A percentile compares a stretch with the other conserved stretches of the same genome.
phyloP scores from a whole-genome alignment of 2,113 vertebrate genomes.

The Planiliza haematocheilus region DNA sequence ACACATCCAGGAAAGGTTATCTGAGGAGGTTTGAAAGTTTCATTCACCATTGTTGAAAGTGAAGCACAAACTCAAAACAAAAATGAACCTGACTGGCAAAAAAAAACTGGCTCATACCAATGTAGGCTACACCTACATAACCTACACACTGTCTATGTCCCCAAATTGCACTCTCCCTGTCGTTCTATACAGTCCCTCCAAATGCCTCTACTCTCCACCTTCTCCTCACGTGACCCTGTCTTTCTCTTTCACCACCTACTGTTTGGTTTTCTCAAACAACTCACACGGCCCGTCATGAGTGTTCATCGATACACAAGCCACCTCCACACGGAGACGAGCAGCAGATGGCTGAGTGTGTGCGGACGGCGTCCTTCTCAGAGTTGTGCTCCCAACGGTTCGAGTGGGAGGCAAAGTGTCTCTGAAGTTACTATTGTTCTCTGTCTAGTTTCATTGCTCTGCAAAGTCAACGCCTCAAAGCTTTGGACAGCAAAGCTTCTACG shows the following conservation, averaged over 20 bases:
- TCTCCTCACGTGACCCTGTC: neutral
- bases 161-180: too few species aligned
- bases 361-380: neutral
- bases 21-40: too few species aligned
- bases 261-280: conserved; percentile 11
- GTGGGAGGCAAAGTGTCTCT: conserved; percentile 5
- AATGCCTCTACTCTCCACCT: neutral
- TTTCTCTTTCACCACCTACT: conserved; percentile 10
- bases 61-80: too few species aligned
- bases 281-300: neutral
- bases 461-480: neutral
- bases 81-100: too few species aligned
- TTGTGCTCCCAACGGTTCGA: conserved; percentile 8
- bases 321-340: neutral
- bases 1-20: too few species aligned
- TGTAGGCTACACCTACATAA: too few species aligned
- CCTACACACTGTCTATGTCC: too few species aligned
- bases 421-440: neutral
- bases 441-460: neutral
- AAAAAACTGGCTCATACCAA: too few species aligned
- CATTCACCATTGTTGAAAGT: too few species aligned
- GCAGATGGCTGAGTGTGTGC: conserved; percentile 28
- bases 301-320: neutral
- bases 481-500: too few species aligned
- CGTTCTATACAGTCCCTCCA: conserved; percentile 14